Percentiles rank a stretch among this genome's conserved stretches.
Evolutionary conservation across 2,888 invertebrate species (phyloP).

Genomic region (Sinodicranocentrus sp.): DNA sequence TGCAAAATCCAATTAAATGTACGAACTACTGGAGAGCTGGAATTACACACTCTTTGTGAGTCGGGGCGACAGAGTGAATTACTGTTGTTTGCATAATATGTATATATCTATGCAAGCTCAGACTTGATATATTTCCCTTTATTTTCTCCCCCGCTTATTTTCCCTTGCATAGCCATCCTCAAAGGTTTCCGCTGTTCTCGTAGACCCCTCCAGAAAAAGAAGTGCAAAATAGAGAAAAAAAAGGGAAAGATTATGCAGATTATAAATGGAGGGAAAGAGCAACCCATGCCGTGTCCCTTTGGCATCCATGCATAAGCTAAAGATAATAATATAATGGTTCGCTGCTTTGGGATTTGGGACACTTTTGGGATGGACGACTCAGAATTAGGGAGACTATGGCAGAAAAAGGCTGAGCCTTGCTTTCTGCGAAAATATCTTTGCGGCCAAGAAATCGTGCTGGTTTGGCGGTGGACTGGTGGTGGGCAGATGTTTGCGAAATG

Average conservation of each 20-base stretch:
- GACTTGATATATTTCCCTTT: not conserved
- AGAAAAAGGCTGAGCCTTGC: too few species aligned
- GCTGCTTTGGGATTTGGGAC: conserved; percentile 26
- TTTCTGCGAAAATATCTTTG: conserved; percentile 17
- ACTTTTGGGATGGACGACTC: not conserved
- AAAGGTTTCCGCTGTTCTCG: too few species aligned
- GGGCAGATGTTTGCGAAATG: conserved; percentile 37
- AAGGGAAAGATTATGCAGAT: conserved; percentile 42
- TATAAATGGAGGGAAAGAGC: not conserved
- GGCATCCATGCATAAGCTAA: conserved; percentile 16
- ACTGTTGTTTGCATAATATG: conserved; percentile 26
- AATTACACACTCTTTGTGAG: conserved; percentile 13
- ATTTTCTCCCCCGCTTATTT: not conserved
- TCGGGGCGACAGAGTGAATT: conserved; percentile 6
- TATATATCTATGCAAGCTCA: not conserved
- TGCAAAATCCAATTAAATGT: conserved; percentile 42
- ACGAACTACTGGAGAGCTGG: conserved; percentile 1
- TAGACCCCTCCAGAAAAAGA: too few species aligned
- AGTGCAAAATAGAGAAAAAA: not conserved
- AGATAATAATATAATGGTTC: conserved; percentile 43
- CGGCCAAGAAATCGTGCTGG: conserved; percentile 9
- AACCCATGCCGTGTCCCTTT: conserved; percentile 13
- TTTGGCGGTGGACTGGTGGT: conserved; percentile 6
- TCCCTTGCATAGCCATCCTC: too few species aligned
- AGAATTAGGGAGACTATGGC: too few species aligned